These are phyloP conservation scores for Alcis repandata DNA, from an alignment of 2,888 invertebrate species.

Conservation along the genomic window DNA sequence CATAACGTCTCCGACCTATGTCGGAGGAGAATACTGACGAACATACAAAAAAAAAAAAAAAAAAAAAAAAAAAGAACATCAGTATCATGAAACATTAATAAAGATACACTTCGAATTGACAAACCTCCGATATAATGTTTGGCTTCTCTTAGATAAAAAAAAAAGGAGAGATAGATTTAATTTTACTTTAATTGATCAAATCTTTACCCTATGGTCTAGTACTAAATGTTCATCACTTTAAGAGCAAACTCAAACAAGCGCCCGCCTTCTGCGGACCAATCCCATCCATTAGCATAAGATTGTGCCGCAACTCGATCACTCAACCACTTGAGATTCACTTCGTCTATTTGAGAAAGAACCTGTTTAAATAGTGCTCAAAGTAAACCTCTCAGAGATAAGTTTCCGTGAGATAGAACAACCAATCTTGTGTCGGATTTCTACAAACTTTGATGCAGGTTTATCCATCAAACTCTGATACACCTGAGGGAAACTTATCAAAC, in stretches of 20 bases:
- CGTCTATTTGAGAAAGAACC: constrained; percentile 6
- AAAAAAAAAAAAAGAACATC: too few relatives aligned
- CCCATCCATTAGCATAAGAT: constrained; percentile 15
- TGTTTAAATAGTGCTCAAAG: not conserved
- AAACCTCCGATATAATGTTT: too few relatives aligned
- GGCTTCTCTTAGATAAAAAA: too few relatives aligned
- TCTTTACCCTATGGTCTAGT: too few relatives aligned
- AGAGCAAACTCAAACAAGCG: not conserved
- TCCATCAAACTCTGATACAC: constrained; percentile 6
- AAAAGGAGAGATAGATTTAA: too few relatives aligned
- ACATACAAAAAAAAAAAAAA: too few relatives aligned
- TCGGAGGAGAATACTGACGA: too few relatives aligned
- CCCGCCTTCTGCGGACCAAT: not conserved
- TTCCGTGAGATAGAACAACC: not conserved
- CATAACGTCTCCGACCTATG: too few relatives aligned
- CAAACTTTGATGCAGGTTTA: constrained; percentile 8
- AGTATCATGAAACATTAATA: too few relatives aligned
- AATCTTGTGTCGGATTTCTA: not conserved
- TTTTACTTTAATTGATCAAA: too few relatives aligned
- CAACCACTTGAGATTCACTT: constrained; percentile 4
- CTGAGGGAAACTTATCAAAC: constrained; percentile 3
- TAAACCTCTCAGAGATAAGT: not conserved
- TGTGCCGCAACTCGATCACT: not conserved
- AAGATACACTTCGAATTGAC: too few relatives aligned
- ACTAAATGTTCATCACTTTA: not conserved